A percentile compares a stretch with the other conserved stretches of the same genome.
These are phyloP conservation scores for Cathartes aura DNA, from an alignment of 2,113 vertebrate species.

Conservation along the genomic window DNA sequence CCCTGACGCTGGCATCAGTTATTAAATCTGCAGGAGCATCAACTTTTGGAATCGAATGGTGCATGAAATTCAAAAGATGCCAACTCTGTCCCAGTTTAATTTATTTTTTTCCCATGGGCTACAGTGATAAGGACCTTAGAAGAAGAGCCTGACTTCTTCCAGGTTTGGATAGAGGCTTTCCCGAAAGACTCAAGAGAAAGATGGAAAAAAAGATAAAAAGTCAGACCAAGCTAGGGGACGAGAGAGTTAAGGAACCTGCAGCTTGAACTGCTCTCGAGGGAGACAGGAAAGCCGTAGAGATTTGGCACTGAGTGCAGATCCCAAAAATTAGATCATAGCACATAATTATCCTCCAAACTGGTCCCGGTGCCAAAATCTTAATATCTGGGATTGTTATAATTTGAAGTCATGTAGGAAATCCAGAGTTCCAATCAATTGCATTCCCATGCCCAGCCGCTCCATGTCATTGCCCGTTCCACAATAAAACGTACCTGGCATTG, in stretches of 20 bases:
- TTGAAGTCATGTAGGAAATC: conserved; percentile 68
- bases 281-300: conserved; percentile 27
- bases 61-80: not conserved
- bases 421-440: conserved; percentile 42
- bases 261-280: conserved; percentile 19
- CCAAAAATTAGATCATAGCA: conserved; percentile 60
- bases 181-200: not conserved
- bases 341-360: conserved; percentile 14
- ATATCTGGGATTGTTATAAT: conserved; percentile 60
- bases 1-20: not conserved
- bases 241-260: conserved; percentile 2
- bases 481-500: conserved; percentile 73
- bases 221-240: not conserved
- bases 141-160: not conserved
- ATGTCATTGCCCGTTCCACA: conserved; percentile 66
- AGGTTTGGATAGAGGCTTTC: not conserved
- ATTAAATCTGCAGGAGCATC: not conserved
- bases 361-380: not conserved
- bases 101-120: rapidly evolving
- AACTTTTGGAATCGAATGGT: not conserved
- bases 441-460: conserved; percentile 71
- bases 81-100: not conserved
- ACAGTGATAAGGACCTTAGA: not conserved
- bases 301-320: conserved; percentile 1
- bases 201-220: not conserved